phyloP scores from a whole-genome alignment of 2,113 vertebrate genomes.

The Ameiurus melas region DNA sequence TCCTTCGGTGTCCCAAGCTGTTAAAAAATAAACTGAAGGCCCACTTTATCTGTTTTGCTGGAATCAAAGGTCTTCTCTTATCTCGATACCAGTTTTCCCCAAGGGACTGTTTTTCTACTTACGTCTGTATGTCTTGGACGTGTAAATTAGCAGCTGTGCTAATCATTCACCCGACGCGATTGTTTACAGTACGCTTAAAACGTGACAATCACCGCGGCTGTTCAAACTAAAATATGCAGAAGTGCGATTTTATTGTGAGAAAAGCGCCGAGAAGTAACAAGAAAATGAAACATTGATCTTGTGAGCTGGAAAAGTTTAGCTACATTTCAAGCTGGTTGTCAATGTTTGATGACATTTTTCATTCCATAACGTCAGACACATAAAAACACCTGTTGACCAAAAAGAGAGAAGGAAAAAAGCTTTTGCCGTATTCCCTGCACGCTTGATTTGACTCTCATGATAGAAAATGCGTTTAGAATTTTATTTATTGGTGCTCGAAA shows the following conservation, averaged over 20 bases:
- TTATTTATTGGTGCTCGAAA: no score
- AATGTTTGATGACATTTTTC: constrained; percentile 23
- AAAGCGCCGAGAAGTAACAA: neutral
- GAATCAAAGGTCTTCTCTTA: constrained; percentile 53
- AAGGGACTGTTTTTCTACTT: neutral
- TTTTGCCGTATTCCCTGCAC: no score
- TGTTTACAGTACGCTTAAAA: neutral
- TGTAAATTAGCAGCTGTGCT: neutral
- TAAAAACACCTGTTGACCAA: neutral
- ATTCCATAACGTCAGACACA: neutral
- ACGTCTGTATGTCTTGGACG: neutral
- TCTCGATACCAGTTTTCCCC: neutral
- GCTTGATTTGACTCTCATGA: no score
- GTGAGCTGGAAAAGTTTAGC: neutral
- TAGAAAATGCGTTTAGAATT: no score
- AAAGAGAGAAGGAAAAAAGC: neutral
- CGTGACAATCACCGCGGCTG: neutral
- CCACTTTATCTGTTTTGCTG: constrained; percentile 27
- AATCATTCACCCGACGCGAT: constrained; percentile 27
- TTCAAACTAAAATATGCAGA: neutral
- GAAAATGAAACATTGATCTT: constrained; percentile 11
- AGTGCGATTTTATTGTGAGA: neutral
- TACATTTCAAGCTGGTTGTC: neutral
- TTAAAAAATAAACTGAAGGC: constrained; percentile 43
- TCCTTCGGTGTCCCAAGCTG: neutral